phyloP scores from a whole-genome alignment of 2,888 invertebrate species.

The Portevinia maculata region DNA sequence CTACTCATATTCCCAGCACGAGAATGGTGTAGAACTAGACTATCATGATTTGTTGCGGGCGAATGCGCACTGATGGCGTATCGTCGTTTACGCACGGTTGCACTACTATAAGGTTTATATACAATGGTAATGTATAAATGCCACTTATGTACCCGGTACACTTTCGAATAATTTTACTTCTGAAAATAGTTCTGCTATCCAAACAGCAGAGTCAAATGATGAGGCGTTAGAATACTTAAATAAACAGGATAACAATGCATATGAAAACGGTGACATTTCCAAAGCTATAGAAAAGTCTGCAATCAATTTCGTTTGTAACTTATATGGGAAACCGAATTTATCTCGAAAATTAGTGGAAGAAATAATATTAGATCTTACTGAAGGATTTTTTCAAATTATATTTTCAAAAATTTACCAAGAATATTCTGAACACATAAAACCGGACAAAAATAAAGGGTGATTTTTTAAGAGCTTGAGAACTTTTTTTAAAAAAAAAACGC shows the following conservation, averaged over 20 bases:
- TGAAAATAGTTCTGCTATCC: background rate
- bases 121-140: conserved; percentile 1
- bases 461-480: too few species aligned
- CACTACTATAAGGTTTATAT: too few species aligned
- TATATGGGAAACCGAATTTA: conserved; percentile 17
- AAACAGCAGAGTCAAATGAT: background rate
- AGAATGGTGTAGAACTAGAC: too few species aligned
- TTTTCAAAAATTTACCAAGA: background rate
- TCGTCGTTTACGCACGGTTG: too few species aligned
- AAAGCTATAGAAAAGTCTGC: conserved; percentile 10
- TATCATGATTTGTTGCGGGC: too few species aligned
- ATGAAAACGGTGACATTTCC: conserved; percentile 3
- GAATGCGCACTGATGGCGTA: too few species aligned
- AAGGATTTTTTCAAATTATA: too few species aligned
- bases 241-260: background rate
- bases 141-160: background rate
- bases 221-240: background rate
- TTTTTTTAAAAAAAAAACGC: too few species aligned
- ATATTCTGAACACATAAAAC: background rate
- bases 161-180: background rate
- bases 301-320: conserved; percentile 19
- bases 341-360: too few species aligned
- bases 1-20: too few species aligned
- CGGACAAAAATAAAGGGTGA: too few species aligned
- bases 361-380: conserved; percentile 14